Evolutionary conservation across 2,797 vertebrate species (phyloP), one percentile per base, ranked within the genome.

Genomic region (Pterois miles): DNA sequence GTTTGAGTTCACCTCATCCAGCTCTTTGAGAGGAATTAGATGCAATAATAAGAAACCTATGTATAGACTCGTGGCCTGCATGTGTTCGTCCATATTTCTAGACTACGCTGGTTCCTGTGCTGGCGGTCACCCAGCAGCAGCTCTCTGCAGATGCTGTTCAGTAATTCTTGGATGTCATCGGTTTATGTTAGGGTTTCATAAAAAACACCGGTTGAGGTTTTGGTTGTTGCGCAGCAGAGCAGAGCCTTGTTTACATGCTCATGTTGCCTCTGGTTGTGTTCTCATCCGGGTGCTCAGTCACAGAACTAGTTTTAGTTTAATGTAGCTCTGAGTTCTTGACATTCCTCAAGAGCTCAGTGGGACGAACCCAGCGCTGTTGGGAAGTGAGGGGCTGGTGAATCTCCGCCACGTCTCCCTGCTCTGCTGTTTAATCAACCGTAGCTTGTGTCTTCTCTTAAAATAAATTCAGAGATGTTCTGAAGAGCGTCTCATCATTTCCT

Each of bases 321-420:
- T 66, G 76, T 13, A 62, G 64, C 52, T 79, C 63, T 14, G 58
- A 78, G 82, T 85, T 91, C 86, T 79, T 71, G 59, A 65, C 71
- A 86, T 91, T 86, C 86, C 75, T 75, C 46, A 20, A 46, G 10
- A 66, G 74, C 29, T 14, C 59, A 27, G 74, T 65, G 79, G 84
- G 80, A 69, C 7, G 12, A 58, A 22, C 40, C 59, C 62, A 52
- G 66, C 1, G 2, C 8, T 25, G 43, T 54, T 20, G 57, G 66
- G 78, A 80, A 66, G 68, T 8, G 67, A 70, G 59, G 53, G 60
- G 63, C 57, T 62, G 56, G 8, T 72, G 31, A 73, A 25, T 50
- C 62, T 66, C 66, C 6, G 40, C 53, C 22, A 1, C 38, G 31
- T 67, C 27, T 71, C 46, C 23, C 50, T 14, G 22, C 34, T 67